Percentiles rank a stretch among this genome's conserved stretches.
phyloP scores from a whole-genome alignment of 2,113 vertebrate genomes.

The Girardinichthys multiradiatus region DNA sequence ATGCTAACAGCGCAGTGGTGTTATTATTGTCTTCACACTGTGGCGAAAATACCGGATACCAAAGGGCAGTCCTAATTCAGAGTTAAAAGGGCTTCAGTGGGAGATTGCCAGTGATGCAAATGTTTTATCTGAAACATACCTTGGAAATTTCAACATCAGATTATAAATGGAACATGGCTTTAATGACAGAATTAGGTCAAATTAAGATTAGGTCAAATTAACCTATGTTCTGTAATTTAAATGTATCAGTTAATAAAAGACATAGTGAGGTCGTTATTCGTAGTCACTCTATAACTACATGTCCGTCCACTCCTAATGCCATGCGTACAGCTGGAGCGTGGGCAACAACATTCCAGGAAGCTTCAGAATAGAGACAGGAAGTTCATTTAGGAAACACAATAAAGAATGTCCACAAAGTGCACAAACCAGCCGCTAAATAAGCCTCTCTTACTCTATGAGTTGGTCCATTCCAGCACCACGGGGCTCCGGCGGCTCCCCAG shows the following conservation, averaged over 20 bases:
- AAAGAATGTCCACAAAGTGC: constrained; percentile 38
- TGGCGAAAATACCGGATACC: too few relatives aligned
- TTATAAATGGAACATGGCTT: too few relatives aligned
- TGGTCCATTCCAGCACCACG: constrained; percentile 74
- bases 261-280: background rate
- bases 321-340: constrained; percentile 30
- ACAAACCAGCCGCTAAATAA: constrained; percentile 11
- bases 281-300: constrained; percentile 11
- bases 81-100: too few relatives aligned
- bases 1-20: too few relatives aligned
- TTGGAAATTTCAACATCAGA: too few relatives aligned
- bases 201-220: too few relatives aligned
- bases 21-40: too few relatives aligned
- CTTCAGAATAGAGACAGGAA: constrained; percentile 68
- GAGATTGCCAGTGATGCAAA: too few relatives aligned
- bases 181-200: too few relatives aligned
- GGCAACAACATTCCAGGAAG: constrained; percentile 72
- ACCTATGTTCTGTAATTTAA: background rate
- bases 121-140: too few relatives aligned
- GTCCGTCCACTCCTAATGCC: constrained; percentile 24
- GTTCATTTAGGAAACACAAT: constrained; percentile 62
- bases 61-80: too few relatives aligned
- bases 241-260: background rate
- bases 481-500: constrained; percentile 44
- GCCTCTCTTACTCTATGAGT: constrained; percentile 70